Base-by-base conservation (phyloP, 2,888 invertebrate genomes). In the Harmothoe impar region DNA sequence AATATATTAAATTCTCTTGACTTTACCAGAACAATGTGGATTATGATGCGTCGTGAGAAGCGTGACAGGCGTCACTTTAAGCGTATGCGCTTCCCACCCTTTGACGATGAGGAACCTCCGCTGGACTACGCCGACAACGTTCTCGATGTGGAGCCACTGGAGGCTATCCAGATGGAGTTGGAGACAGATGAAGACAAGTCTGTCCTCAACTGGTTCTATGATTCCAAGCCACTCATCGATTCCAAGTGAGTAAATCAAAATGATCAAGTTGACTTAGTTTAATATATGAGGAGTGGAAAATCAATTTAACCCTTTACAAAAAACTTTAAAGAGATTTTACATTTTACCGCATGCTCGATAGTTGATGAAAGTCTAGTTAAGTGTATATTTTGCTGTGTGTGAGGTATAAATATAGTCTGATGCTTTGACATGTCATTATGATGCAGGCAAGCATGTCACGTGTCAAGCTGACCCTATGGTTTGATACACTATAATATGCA, bases 41-140 rank as follows among this genome's bases (percentile, higher is more conserved):
- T 99, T 93, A 99, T 99, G 99, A 99, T 99, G 99, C 97, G 99
- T 93, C 97, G 99, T 93, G 99, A 99, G 95, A 99, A 99, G 96
- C 97, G 99, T 92, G 99, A 99, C 96, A 98, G 99, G 95, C 97
- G 99, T 52, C 99, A 99, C 96, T 99, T 99, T 96, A 99, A 99
- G 96, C 97, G 99, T 93, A 99, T 99, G 99, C 97, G 99, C 93
- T 99, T 99, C 96, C 99, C 99, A 23, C 99, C 99, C 0, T 99
- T 99, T 96, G 99, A 99, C 96, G 99, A 99, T 96, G 99, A 99
- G 96, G 99, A 99, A 96, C 99, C 99, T 85, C 99, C 99, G 0
- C 96, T 99, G 72, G 99, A 99, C 96, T 99, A 99, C 96, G 99
- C 99, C 12, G 99, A 99, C 96, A 99, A 99, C 96, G 98, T 99